A percentile compares a stretch with the other conserved stretches of the same genome.
phyloP scores from a whole-genome alignment of 2,113 vertebrate species.

The Clarias magur region DNA sequence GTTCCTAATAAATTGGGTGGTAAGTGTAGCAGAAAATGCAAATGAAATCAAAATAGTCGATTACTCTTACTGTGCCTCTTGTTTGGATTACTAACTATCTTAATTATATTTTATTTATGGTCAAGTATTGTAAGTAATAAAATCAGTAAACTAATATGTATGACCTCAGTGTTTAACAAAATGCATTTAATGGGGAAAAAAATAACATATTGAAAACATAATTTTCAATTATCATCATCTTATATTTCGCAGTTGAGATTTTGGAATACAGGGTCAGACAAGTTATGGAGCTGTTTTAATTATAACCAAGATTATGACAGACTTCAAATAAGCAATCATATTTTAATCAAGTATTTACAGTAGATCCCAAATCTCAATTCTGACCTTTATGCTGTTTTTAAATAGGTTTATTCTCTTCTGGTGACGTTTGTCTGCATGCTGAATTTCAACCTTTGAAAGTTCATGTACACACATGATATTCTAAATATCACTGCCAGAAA shows the following conservation, averaged over 20 bases:
- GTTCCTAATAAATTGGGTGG: too few species aligned
- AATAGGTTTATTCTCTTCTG: background rate
- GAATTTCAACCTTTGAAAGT: background rate
- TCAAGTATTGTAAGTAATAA: background rate
- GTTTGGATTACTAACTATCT: background rate
- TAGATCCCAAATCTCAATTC: background rate
- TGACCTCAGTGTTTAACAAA: too few species aligned
- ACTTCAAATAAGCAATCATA: background rate
- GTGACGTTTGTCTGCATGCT: conserved; percentile 10
- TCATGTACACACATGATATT: background rate
- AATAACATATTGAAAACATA: too few species aligned
- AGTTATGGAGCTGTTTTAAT: background rate
- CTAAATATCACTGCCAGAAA: conserved; percentile 16
- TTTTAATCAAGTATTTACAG: background rate
- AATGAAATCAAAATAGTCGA: background rate
- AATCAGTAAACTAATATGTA: too few species aligned
- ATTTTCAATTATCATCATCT: background rate
- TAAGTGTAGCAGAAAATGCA: background rate
- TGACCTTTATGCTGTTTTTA: background rate
- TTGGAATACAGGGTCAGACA: background rate
- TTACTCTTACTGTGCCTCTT: background rate
- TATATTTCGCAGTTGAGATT: background rate
- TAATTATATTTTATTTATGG: background rate
- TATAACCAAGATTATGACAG: background rate
- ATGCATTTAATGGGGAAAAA: too few species aligned